Evolutionary conservation across 2,888 invertebrate species (phyloP), one percentile per base, ranked within the genome.

Genomic region (Dryobota labecula): DNA sequence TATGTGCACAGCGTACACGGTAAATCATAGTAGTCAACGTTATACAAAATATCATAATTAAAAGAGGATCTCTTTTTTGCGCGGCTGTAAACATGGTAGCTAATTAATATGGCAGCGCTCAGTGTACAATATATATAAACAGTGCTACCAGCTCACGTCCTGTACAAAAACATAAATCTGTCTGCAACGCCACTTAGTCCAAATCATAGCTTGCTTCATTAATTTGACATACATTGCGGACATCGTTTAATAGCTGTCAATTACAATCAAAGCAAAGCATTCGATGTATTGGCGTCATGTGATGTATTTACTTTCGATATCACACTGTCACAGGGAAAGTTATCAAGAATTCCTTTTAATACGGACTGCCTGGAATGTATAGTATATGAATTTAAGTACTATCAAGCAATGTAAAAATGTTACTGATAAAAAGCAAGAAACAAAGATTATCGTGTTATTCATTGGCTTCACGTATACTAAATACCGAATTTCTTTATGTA

Each of bases 211-310:
- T 80, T 73, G 76, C 58, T 78, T 74, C 53, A 84, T 84, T 80
- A 76, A 80, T 78, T 73, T 73, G 82, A 84, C 76, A 84, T 73
- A 84, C 79, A 78, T 82, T 82, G 51, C 66, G 57, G 70, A 67
- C 76, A 69, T 71, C 54, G 41, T 70, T 70, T 41, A 62, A 45
- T 72, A 51, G 53, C 78, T 73, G 70, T 69, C 73, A 78, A 73
- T 75, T 65, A 70, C 47, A 78, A 78, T 73, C 68, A 73, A 54
- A 63, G 49, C 41, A 54, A 47, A 75, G n/a, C 54, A 64, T 20
- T 47, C 72, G 53, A 57, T 81, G 60, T 63, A 66, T 54, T 51
- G 18, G n/a, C 58, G 45, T 41, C 56, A 65, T 53, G 27, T 47
- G 33, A n/a, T 62, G 7, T 67, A 33, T 63, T 49, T 49, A 56